Evolutionary conservation across 53 echinoderm and acorn worm species (phyloP).

Genomic region (Temnopleurus reevesii): DNA sequence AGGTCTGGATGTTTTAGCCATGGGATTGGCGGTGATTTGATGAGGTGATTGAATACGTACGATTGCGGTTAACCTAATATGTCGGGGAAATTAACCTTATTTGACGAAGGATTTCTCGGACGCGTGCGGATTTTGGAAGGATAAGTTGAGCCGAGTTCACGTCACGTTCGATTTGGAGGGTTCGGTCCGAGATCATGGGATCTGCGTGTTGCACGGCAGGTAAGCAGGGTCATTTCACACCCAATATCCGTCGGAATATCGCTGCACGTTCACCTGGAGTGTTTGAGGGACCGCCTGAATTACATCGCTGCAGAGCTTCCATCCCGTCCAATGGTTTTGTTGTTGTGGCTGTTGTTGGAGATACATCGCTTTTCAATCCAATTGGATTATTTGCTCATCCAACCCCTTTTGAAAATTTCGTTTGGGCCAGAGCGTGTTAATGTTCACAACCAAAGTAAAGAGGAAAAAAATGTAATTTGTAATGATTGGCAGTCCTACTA

Average conservation of each 20-base stretch:
- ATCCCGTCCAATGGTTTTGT: no score
- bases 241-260: not conserved
- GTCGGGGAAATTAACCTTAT: conserved; percentile 9
- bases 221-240: not conserved
- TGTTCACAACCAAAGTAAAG: no score
- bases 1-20: not conserved
- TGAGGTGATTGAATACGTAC: conserved; percentile 28
- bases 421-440: no score
- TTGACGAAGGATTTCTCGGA: conserved; percentile 12
- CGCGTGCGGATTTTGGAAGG: not conserved
- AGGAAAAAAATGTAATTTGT: no score
- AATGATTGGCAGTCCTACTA: no score
- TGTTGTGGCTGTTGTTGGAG: no score
- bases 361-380: no score
- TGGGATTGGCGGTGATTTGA: not conserved
- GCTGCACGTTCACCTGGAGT: not conserved
- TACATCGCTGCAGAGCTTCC: no score
- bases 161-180: not conserved
- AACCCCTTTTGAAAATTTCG: no score
- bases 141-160: conserved; percentile 24
- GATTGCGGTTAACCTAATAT: conserved; percentile 10
- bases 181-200: conserved; percentile 9
- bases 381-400: no score
- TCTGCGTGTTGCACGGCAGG: conserved; percentile 26
- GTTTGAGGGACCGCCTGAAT: not conserved